phyloP scores from a whole-genome alignment of 2,113 vertebrate species.

The Uropsilus gracilis region DNA sequence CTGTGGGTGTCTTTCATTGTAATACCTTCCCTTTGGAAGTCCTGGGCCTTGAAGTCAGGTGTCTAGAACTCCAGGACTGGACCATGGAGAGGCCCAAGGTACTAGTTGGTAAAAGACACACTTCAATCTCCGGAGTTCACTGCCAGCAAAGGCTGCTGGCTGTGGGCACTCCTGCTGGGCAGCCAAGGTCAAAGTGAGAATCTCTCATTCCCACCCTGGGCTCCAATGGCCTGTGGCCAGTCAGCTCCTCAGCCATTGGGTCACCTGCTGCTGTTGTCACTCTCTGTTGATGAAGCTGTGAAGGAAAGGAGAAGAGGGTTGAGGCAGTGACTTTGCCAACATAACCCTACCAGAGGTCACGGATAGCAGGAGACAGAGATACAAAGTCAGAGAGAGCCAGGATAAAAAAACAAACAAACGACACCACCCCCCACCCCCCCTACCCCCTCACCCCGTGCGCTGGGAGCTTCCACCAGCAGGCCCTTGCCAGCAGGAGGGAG shows the following conservation, averaged over 20 bases:
- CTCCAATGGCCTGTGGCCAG: neutral
- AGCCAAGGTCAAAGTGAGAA: neutral
- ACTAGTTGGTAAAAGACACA: neutral
- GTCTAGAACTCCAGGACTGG: neutral
- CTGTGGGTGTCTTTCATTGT: neutral
- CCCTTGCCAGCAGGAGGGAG: too few species aligned
- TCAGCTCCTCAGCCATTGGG: neutral
- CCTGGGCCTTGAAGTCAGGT: neutral
- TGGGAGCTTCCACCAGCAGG: too few species aligned
- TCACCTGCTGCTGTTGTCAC: conserved; percentile 58
- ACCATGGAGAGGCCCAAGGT: neutral
- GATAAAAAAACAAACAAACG: too few species aligned
- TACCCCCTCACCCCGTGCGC: too few species aligned
- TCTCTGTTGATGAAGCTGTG: conserved; percentile 53
- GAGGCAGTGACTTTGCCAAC: neutral
- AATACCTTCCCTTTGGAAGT: neutral
- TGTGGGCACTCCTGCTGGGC: neutral
- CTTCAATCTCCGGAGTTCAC: neutral
- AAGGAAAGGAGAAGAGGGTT: neutral
- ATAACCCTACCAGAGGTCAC: neutral
- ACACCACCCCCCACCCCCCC: too few species aligned
- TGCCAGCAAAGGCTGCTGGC: neutral
- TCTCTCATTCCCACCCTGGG: neutral
- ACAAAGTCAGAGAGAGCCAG: neutral
- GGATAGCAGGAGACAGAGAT: neutral